These are phyloP conservation scores for Hexactinellida sp. DNA, from an alignment of 37 sponge, comb jelly and placozoan species.

Conservation along the genomic window DNA sequence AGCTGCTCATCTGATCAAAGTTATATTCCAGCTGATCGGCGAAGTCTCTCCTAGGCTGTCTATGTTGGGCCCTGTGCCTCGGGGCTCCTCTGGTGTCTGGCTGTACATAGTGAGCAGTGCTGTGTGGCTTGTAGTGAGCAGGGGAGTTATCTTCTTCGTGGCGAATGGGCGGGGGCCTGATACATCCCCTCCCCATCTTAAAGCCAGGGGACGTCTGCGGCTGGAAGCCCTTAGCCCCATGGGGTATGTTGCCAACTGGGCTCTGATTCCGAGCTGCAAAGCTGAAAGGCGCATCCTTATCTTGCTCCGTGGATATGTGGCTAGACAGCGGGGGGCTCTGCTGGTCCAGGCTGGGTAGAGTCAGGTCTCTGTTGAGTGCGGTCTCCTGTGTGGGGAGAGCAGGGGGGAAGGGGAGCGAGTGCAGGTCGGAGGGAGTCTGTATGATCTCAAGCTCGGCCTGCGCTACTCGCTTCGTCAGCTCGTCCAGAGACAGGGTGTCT, in stretches of 20 bases:
- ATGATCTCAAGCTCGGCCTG: not conserved
- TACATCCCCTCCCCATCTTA: not conserved
- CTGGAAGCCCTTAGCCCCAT: not conserved
- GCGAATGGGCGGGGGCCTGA: not conserved
- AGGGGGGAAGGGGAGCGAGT: not conserved
- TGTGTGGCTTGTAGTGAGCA: not conserved
- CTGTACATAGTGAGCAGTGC: not conserved
- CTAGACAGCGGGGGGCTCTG: too few species aligned
- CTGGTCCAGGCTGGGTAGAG: too few species aligned
- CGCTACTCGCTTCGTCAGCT: not conserved
- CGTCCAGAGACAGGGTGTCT: not conserved
- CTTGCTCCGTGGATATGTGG: too few species aligned
- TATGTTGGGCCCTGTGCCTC: not conserved
- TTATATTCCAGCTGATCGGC: not conserved
- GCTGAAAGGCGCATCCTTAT: not conserved
- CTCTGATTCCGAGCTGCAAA: not conserved
- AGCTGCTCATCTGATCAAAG: not conserved
- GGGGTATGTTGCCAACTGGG: not conserved
- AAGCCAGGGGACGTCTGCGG: not conserved
- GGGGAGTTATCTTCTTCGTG: not conserved
- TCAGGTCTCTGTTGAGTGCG: too few species aligned
- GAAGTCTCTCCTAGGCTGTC: not conserved
- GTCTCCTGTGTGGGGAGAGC: not conserved
- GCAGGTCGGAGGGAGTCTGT: not conserved
- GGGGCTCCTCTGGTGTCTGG: not conserved